A percentile compares a stretch with the other conserved stretches of the same genome.
phyloP scores from a whole-genome alignment of 1,140 invertebrate genomes.

The Nephila pilipes region DNA sequence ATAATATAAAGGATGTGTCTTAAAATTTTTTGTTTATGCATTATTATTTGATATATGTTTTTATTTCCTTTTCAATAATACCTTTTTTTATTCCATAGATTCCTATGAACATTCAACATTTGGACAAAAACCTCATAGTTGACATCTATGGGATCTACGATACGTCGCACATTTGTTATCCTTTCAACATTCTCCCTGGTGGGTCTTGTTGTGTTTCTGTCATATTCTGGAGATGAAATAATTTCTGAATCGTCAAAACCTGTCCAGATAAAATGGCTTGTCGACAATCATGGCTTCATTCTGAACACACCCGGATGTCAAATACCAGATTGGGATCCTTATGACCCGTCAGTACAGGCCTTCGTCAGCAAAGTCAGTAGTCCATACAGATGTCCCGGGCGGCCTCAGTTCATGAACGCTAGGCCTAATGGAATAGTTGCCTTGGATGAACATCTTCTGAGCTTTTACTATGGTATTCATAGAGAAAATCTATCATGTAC shows the following conservation, averaged over 20 bases:
- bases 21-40: background rate
- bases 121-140: background rate
- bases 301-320: conserved; percentile 89
- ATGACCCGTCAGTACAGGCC: conserved; percentile 85
- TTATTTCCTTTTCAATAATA: background rate
- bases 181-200: conserved; percentile 58
- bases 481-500: conserved; percentile 62
- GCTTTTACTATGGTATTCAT: conserved; percentile 68
- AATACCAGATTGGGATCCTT: conserved; percentile 89
- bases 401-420: conserved; percentile 44
- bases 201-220: conserved; percentile 59
- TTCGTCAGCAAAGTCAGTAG: conserved; percentile 79
- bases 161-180: conserved; percentile 69
- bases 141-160: conserved; percentile 64
- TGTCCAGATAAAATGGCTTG: conserved; percentile 51
- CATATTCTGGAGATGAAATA: conserved; percentile 73
- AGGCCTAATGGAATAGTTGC: conserved; percentile 56
- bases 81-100: conserved; percentile 38
- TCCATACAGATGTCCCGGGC: conserved; percentile 69
- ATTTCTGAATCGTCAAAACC: conserved; percentile 40
- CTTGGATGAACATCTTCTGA: conserved; percentile 62
- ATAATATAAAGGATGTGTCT: too few relatives aligned
- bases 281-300: conserved; percentile 79
- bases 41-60: background rate
- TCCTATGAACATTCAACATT: conserved; percentile 21